These are phyloP conservation scores for Stenichneumon culpator DNA, from an alignment of 2,888 invertebrate species.

Conservation along the genomic window DNA sequence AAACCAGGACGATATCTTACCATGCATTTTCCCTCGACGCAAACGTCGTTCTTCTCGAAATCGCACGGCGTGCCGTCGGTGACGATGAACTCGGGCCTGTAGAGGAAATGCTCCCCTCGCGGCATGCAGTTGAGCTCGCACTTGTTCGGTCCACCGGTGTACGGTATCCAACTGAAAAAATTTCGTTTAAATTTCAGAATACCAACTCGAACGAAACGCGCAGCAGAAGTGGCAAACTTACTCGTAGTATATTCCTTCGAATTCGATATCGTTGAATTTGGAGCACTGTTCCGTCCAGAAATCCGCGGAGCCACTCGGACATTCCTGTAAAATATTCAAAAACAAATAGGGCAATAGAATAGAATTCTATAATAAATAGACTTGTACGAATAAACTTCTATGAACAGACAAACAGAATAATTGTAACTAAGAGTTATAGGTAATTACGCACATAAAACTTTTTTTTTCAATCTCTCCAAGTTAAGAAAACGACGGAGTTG, in stretches of 20 bases:
- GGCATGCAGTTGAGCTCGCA: slow-evolving; percentile 99
- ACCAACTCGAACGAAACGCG: slow-evolving; percentile 16
- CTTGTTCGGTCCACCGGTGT: slow-evolving; percentile 94
- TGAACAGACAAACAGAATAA: too few species aligned
- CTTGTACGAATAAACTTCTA: too few species aligned
- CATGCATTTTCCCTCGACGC: slow-evolving; percentile 97
- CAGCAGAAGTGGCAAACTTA: slow-evolving; percentile 85
- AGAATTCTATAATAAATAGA: not conserved
- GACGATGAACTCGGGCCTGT: slow-evolving; percentile 92
- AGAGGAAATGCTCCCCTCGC: slow-evolving; percentile 95
- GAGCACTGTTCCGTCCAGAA: slow-evolving; percentile 97
- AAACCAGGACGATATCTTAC: slow-evolving; percentile 86
- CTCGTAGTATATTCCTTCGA: slow-evolving; percentile 94
- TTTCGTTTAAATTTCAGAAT: slow-evolving; percentile 21
- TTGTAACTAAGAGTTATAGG: too few species aligned
- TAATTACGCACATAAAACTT: too few species aligned
- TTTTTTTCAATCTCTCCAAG: too few species aligned
- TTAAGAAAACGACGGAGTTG: too few species aligned
- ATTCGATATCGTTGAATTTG: slow-evolving; percentile 92
- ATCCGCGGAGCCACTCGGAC: slow-evolving; percentile 91
- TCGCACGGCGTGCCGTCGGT: slow-evolving; percentile 94
- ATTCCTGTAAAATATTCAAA: slow-evolving; percentile 88
- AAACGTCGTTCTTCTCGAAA: slow-evolving; percentile 94
- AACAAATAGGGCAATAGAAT: not conserved
- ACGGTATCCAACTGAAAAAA: slow-evolving; percentile 92